These are phyloP conservation scores for Lagocephalus sceleratus DNA, from an alignment of 2,797 vertebrate species.

Conservation along the genomic window DNA sequence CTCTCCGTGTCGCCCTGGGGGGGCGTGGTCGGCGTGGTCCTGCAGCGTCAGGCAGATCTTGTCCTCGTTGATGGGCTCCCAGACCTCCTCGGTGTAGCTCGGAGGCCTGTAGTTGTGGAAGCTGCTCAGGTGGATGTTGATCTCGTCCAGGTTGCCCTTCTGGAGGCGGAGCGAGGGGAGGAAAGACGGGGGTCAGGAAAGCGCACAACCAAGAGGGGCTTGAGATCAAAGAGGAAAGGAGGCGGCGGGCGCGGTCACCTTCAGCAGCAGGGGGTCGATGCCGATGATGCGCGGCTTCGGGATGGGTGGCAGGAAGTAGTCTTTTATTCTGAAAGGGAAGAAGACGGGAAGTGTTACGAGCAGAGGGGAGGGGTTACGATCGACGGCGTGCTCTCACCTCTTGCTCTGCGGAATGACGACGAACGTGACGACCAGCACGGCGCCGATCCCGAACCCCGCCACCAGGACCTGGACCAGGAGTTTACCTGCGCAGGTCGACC, in stretches of 20 bases:
- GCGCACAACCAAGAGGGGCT: background rate
- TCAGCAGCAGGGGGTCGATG: conserved; percentile 68
- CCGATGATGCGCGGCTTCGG: conserved; percentile 75
- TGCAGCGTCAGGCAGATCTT: conserved; percentile 8
- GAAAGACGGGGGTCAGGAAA: background rate
- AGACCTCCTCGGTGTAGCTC: conserved; percentile 59
- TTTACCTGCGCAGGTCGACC: conserved; percentile 56
- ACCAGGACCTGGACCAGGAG: conserved; percentile 64
- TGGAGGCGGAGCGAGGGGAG: conserved; percentile 12
- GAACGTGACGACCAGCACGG: conserved; percentile 62
- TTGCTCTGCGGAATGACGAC: conserved; percentile 67
- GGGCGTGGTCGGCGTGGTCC: background rate
- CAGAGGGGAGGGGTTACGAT: background rate
- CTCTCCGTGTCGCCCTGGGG: background rate
- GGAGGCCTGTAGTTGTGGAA: conserved; percentile 70
- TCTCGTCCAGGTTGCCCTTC: conserved; percentile 76
- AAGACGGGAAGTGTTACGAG: background rate
- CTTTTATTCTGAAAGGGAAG: conserved; percentile 64
- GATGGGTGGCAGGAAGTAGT: conserved; percentile 68
- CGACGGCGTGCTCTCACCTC: conserved; percentile 52
- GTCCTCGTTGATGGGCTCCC: conserved; percentile 60
- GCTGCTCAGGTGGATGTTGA: conserved; percentile 69
- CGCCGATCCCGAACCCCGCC: conserved; percentile 44
- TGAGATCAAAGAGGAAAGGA: background rate
- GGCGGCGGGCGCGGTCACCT: conserved; percentile 42